Base-by-base conservation (phyloP, 2,797 vertebrate species). In the Acropternis orthonyx region DNA sequence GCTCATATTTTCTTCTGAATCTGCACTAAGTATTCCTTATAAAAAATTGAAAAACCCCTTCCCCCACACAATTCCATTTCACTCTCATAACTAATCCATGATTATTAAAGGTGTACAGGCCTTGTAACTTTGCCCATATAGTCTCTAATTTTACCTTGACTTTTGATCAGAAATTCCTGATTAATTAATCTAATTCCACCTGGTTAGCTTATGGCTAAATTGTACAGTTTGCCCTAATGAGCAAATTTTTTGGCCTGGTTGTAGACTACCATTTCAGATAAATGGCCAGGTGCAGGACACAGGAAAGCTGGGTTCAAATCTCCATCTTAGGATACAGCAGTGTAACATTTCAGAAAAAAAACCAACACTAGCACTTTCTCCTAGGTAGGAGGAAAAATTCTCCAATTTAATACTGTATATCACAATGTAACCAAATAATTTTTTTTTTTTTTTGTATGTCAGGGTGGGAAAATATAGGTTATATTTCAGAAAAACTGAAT, bases 311-410 rank as follows among this genome's bases (percentile, higher is more conserved):
- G 17, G 32, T 95, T 95, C 71, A 96, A 85, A 95, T 61, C 74
- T 59, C 34, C 26, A 17, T 88, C 75, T 94, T 58, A 87, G 68
- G 78, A 85, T 76, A 89, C 39, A 96, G 46, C 21, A 85, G 56
- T 69, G 93, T 94, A 95, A 63, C 30, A 86, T 96, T 95, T 84
- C 84, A 85, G 23, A 8, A 93, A 93, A 96, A 94, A 72, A 44
- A 1, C 21, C 51, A 95, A 88, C 43, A 74, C 43, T 51, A 49
- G 23, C 9, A 61, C 43, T 78, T 95, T 90, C 36, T 66, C 36
- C 17, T 34, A 24, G 78, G 43, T 39, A 32, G 8, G 12, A 18
- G 61, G 37, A 83, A 56, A 8, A 14, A 14, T 21, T 34, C 14
- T 65, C 88, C 55, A 22, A 91, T 74, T 93, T 71, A 65, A 49